phyloP scores from a whole-genome alignment of 2,888 invertebrate genomes.

The Amaurobius ferox region DNA sequence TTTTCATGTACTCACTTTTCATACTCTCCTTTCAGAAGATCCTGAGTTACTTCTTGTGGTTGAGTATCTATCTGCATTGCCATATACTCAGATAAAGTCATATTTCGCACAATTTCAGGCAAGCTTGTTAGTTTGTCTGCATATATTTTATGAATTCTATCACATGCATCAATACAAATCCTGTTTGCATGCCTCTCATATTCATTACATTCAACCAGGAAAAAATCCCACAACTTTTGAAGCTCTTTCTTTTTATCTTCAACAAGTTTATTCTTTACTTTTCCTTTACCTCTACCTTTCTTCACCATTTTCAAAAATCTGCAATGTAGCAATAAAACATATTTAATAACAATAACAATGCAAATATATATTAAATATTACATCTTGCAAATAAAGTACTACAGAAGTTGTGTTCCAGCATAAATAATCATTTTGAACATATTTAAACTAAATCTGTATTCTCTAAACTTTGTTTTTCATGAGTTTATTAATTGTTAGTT shows the following conservation, averaged over 20 bases:
- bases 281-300: neutral
- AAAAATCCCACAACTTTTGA: neutral
- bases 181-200: neutral
- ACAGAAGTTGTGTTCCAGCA: too few relatives aligned
- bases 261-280: neutral
- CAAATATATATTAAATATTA: too few relatives aligned
- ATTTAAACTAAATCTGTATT: too few relatives aligned
- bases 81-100: neutral
- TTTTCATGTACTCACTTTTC: too few relatives aligned
- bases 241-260: neutral
- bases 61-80: neutral
- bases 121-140: neutral
- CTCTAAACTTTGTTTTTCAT: too few relatives aligned
- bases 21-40: too few relatives aligned
- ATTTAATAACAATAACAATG: too few relatives aligned
- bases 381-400: too few relatives aligned
- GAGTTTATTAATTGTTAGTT: too few relatives aligned
- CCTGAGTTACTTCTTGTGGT: neutral
- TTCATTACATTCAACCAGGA: neutral
- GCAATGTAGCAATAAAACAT: neutral
- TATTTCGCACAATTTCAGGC: neutral
- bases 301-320: neutral
- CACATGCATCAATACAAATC: neutral
- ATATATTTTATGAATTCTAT: neutral
- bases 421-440: too few relatives aligned